Conservation (phyloP, 2,888 invertebrate genomes). For the Germaria angustata region DNA sequence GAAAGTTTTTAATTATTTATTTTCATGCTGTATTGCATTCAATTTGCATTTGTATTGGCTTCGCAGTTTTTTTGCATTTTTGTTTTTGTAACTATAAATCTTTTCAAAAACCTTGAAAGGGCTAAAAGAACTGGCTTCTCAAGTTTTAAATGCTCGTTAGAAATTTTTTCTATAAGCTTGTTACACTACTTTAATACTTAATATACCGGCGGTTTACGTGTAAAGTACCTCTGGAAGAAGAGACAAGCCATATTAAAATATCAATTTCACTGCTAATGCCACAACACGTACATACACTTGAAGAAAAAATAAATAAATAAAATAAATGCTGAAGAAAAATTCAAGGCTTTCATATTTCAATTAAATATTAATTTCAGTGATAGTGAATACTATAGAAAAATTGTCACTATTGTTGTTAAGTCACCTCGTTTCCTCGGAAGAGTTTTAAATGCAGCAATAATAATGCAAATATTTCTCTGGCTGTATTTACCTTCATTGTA, state of each 20-base stretch:
- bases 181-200: constrained; percentile 12
- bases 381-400: no score
- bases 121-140: constrained; percentile 32
- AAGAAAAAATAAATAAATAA: no score
- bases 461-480: constrained; percentile 12
- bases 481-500: constrained; percentile 9
- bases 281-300: constrained; percentile 22
- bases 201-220: background rate
- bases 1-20: background rate
- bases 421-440: no score
- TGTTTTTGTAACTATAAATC: background rate
- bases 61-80: no score
- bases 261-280: constrained; percentile 49
- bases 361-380: no score
- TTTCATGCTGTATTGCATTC: background rate
- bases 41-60: constrained; percentile 31
- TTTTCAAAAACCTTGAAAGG: constrained; percentile 33
- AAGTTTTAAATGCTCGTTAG: background rate
- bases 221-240: background rate
- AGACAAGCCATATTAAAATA: constrained; percentile 47
- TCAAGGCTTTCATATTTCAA: no score
- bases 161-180: constrained; percentile 20
- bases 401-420: no score
- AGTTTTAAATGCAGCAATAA: background rate
- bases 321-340: no score